Base-by-base conservation (phyloP, 2,797 vertebrate species). In the Jordanella pulchra region DNA sequence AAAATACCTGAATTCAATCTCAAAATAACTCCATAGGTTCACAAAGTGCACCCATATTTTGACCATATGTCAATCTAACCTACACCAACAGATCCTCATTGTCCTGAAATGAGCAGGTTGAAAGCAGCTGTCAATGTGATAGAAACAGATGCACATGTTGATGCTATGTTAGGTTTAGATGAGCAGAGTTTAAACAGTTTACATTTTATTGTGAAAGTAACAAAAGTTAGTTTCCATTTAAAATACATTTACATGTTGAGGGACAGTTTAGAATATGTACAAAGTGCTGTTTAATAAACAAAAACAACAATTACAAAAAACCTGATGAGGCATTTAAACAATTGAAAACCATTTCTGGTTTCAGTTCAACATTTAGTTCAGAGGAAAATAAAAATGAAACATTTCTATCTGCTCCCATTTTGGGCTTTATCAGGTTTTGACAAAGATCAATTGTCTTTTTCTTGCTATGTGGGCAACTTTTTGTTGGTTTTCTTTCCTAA, bases 191-290 rank as follows among this genome's bases (percentile, higher is more conserved):
- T 61, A 61, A 80, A 78, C 50, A 67, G 39, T 28, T 67, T 23
- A 73, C 14, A 72, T 17, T 88, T 89, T 89, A 85, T 82, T 88
- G 35, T 64, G 82, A 81, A 80, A 45, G 28, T 27, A 72, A 70
- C n/a, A 72, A 73, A 79, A 78, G 70, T 21, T 2, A 32, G 32
- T 0, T 47, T 69, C 64, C 12, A 61, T 23, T 23, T 23, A 72
- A 69, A 58, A 80, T 39, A 39, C 55, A 28, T 65, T 18, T 64
- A 64, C 9, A 42, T 72, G 12, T 48, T 39, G 35, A 39, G 9
- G 9, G 69, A 76, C 74, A 30, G 25, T 60, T 53, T 71, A 60
- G 60, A 61, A 67, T 86, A 82, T 87, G 5, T 87, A 88, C 83
- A 89, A 88, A 86, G 83, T 87, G 83, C 80, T 82, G 79, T 15